These are phyloP conservation scores for Pampusana beccarii DNA, from an alignment of 2,113 vertebrate species.

Conservation along the genomic window DNA sequence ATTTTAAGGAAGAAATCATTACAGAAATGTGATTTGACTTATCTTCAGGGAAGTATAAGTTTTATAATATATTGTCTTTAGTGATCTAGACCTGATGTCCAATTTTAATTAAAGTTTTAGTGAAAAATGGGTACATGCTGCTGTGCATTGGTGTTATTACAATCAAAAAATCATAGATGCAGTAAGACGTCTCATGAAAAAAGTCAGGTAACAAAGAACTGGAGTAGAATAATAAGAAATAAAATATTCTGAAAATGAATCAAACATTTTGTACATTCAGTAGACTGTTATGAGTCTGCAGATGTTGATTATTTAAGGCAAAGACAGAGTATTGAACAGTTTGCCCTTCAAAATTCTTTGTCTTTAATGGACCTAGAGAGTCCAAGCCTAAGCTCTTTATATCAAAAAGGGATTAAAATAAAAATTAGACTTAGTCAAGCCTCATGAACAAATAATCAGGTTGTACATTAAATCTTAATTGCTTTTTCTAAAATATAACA, in stretches of 20 bases:
- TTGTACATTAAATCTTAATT: constrained; percentile 51
- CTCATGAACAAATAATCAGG: constrained; percentile 41
- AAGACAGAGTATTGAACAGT: background rate
- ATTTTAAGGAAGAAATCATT: background rate
- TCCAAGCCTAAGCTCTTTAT: background rate
- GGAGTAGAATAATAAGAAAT: background rate
- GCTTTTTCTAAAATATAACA: constrained; percentile 26
- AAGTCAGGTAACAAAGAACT: background rate
- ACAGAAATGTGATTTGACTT: background rate
- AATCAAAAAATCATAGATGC: background rate
- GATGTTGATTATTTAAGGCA: background rate
- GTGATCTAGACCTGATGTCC: background rate
- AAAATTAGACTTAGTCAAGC: constrained; percentile 44
- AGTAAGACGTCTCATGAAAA: background rate
- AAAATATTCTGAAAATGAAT: background rate
- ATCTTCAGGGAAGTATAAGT: background rate
- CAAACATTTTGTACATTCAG: background rate
- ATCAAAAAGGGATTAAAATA: constrained; percentile 28
- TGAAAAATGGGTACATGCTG: background rate
- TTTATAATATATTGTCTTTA: background rate
- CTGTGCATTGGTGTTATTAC: background rate
- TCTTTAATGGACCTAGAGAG: no score
- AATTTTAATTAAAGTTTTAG: background rate
- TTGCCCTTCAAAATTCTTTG: background rate
- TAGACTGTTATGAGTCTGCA: fast-evolving